Evolutionary conservation across 2,113 vertebrate genomes (phyloP).

Genomic region (Xiphophorus couchianus): DNA sequence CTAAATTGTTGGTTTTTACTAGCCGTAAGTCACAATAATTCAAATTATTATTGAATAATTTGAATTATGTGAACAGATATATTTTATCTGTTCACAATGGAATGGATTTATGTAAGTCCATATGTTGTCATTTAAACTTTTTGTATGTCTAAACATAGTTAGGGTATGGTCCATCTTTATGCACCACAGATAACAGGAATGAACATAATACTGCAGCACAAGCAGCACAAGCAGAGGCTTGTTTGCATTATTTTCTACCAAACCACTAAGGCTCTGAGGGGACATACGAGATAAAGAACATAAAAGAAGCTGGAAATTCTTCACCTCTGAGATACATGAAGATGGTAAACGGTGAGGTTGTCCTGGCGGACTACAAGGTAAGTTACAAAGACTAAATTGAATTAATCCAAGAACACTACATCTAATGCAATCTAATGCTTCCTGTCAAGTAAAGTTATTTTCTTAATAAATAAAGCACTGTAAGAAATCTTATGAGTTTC

Average conservation of each 20-base stretch:
- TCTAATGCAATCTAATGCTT: too few relatives aligned
- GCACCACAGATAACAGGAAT: slow-evolving; percentile 4
- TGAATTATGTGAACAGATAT: too few relatives aligned
- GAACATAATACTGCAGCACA: slow-evolving; percentile 26
- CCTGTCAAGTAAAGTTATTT: too few relatives aligned
- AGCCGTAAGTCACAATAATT: neutral
- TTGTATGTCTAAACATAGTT: slow-evolving; percentile 4
- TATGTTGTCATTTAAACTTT: neutral
- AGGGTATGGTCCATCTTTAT: slow-evolving; percentile 13
- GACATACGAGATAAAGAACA: slow-evolving; percentile 3
- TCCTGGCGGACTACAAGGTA: neutral
- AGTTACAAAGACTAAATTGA: too few relatives aligned
- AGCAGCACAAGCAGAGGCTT: slow-evolving; percentile 24
- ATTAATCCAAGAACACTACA: too few relatives aligned
- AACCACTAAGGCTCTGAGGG: slow-evolving; percentile 6
- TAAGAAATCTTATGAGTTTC: neutral
- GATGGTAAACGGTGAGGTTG: neutral
- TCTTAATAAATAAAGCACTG: too few relatives aligned
- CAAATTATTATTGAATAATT: neutral
- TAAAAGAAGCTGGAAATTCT: neutral
- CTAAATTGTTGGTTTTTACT: neutral
- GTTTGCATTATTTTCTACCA: slow-evolving; percentile 48
- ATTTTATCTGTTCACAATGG: too few relatives aligned
- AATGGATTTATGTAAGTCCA: neutral
- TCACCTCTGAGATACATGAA: neutral